Evolutionary conservation across 2,113 vertebrate genomes (phyloP).

Genomic region (Oncorhynchus tshawytscha): DNA sequence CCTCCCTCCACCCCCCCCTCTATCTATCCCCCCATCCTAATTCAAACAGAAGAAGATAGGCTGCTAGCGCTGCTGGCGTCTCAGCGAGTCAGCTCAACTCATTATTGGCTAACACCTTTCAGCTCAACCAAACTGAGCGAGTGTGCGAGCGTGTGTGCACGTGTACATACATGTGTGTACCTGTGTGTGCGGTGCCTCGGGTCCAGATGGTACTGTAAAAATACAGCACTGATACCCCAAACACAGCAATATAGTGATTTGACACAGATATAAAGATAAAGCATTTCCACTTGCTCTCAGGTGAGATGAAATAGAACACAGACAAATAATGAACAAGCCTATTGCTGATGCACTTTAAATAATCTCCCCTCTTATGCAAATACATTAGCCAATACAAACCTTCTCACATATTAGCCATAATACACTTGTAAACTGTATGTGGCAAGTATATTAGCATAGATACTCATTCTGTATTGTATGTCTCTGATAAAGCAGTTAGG

Average conservation of each 20-base stretch:
- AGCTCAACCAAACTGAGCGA: constrained; percentile 21
- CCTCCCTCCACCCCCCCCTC: background rate
- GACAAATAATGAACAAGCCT: too few species aligned
- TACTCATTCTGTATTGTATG: too few species aligned
- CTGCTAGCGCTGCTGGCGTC: background rate
- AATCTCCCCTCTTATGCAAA: too few species aligned
- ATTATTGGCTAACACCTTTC: constrained; percentile 36
- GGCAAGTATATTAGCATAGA: too few species aligned
- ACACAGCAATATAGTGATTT: background rate
- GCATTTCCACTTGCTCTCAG: too few species aligned
- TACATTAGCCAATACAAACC: too few species aligned
- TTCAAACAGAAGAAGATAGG: constrained; percentile 9
- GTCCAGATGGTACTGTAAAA: constrained; percentile 46
- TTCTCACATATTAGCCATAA: too few species aligned
- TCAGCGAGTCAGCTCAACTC: constrained; percentile 4
- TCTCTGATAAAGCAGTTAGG: too few species aligned
- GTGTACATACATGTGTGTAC: constrained; percentile 7
- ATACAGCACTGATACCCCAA: constrained; percentile 24
- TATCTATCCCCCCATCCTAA: constrained; percentile 23
- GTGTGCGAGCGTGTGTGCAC: background rate
- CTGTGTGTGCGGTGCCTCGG: constrained; percentile 8
- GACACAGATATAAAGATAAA: background rate
- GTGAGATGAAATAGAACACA: too few species aligned
- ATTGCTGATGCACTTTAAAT: too few species aligned
- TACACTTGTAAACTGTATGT: too few species aligned